These are phyloP conservation scores for Salticus scenicus DNA, from an alignment of 2,888 invertebrate species.

Conservation along the genomic window DNA sequence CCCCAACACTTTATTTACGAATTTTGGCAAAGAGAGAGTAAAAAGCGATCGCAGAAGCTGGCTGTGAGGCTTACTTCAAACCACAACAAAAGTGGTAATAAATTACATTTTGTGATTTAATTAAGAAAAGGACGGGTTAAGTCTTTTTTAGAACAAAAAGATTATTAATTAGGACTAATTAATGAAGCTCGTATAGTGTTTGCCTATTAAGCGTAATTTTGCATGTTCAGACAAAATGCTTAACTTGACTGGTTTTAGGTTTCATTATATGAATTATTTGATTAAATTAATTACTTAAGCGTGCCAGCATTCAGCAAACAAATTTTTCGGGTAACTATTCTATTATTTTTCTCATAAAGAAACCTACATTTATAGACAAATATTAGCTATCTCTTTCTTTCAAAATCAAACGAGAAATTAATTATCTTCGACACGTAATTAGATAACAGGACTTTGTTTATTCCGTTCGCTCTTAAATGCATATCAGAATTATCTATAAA, in stretches of 20 bases:
- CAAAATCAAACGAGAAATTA: neutral
- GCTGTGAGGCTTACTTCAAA: neutral
- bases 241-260: neutral
- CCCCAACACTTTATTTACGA: slow-evolving; percentile 47
- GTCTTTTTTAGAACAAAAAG: neutral
- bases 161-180: neutral
- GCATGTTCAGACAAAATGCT: neutral
- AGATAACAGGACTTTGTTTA: no score
- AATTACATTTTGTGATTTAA: slow-evolving; percentile 5
- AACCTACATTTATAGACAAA: no score
- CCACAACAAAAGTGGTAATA: neutral
- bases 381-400: neutral
- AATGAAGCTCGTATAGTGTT: neutral
- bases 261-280: neutral
- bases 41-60: neutral
- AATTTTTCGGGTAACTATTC: neutral
- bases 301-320: neutral
- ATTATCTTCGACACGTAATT: neutral
- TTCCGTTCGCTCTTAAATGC: no score
- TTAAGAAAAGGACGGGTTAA: neutral
- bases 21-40: no score
- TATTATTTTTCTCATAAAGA: neutral
- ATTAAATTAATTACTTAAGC: neutral
- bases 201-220: neutral
- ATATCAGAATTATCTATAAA: no score